phyloP scores from a whole-genome alignment of 2,113 vertebrate genomes.

The Urocynchramus pylzowi region DNA sequence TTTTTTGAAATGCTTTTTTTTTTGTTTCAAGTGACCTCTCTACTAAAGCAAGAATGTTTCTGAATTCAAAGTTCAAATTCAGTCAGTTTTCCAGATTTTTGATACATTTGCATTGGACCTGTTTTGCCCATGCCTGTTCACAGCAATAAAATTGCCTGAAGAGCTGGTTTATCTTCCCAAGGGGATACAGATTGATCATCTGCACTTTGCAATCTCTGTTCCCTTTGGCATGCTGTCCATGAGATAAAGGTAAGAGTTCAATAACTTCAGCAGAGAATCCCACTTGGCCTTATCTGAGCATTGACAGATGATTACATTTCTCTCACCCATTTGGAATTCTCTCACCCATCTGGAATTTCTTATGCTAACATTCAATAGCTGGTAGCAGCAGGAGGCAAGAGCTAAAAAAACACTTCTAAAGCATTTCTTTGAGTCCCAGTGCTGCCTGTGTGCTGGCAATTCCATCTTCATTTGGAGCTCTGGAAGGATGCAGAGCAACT shows the following conservation, averaged over 20 bases:
- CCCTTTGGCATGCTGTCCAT: neutral
- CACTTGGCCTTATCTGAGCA: neutral
- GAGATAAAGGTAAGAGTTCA: neutral
- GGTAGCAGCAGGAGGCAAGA: neutral
- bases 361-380: neutral
- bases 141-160: neutral
- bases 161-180: neutral
- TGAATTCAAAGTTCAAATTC: neutral
- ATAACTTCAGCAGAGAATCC: neutral
- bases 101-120: neutral
- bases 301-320: neutral
- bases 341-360: neutral
- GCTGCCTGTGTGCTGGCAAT: rapidly evolving
- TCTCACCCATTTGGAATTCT: neutral
- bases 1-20: neutral
- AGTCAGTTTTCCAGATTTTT: neutral
- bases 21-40: neutral
- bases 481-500: neutral
- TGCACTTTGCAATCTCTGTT: neutral
- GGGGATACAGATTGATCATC: neutral
- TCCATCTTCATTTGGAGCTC: neutral
- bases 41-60: neutral
- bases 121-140: neutral
- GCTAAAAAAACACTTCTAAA: neutral
- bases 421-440: neutral